Evolutionary conservation across 2,797 vertebrate genomes (phyloP).

Genomic region (Schizothorax lantsangensis): DNA sequence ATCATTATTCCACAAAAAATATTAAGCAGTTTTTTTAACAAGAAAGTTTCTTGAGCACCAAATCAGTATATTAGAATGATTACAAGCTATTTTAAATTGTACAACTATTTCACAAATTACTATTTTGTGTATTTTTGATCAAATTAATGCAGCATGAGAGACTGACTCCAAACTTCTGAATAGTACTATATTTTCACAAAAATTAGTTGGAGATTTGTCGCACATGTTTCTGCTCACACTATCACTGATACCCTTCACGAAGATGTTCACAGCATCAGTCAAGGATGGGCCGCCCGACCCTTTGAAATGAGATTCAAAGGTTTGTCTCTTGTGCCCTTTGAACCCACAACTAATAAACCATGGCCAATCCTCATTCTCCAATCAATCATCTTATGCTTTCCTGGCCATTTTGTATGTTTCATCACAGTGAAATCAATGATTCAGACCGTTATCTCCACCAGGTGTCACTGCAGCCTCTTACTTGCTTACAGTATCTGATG

Average conservation of each 20-base stretch:
- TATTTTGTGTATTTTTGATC: background rate
- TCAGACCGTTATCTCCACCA: conserved; percentile 38
- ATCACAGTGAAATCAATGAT: background rate
- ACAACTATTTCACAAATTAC: background rate
- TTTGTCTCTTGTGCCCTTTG: conserved; percentile 28
- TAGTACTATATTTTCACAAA: background rate
- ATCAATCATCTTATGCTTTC: background rate
- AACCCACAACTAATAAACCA: conserved; percentile 42
- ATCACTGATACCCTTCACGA: background rate
- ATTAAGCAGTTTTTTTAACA: background rate
- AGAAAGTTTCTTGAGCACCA: background rate
- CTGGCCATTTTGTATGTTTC: conserved; percentile 31
- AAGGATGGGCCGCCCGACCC: background rate
- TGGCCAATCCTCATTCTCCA: background rate
- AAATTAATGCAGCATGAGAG: background rate
- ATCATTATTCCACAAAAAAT: background rate
- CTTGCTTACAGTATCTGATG: conserved; percentile 2
- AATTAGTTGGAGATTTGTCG: background rate
- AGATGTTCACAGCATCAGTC: conserved; percentile 15
- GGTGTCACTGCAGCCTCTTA: conserved; percentile 47
- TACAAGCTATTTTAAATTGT: background rate
- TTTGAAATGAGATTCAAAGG: conserved; percentile 41
- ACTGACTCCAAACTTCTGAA: too few relatives aligned
- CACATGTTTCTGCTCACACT: conserved; percentile 20
- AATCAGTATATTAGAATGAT: background rate